A percentile compares a stretch with the other conserved stretches of the same genome.
These are phyloP conservation scores for Poeciliopsis gracilis DNA, from an alignment of 2,797 vertebrate genomes.

Conservation along the genomic window DNA sequence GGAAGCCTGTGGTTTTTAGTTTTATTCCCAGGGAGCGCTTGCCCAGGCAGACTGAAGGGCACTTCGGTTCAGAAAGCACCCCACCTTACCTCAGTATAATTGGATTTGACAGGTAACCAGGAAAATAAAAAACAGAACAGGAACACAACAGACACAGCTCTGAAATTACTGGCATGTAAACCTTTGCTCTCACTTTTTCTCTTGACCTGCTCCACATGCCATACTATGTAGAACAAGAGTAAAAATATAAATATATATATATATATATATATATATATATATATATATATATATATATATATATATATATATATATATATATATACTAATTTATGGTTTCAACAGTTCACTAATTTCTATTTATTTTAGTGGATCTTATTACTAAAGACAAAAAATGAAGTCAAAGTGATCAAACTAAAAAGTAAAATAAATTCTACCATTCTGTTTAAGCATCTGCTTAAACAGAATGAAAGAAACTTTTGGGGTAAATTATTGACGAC, in stretches of 20 bases:
- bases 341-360: constrained; percentile 9
- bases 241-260: constrained; percentile 9
- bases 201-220: constrained; percentile 35
- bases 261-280: too few relatives aligned
- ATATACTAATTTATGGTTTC: constrained; percentile 33
- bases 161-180: constrained; percentile 69
- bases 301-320: neutral
- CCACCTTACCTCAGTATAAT: constrained; percentile 64
- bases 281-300: too few relatives aligned
- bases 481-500: constrained; percentile 65
- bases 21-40: constrained; percentile 72
- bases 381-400: neutral
- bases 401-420: neutral
- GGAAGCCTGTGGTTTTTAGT: constrained; percentile 72
- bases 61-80: constrained; percentile 71
- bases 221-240: constrained; percentile 44
- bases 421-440: neutral
- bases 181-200: constrained; percentile 14
- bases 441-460: constrained; percentile 1
- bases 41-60: constrained; percentile 70
- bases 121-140: constrained; percentile 45
- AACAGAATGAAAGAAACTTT: constrained; percentile 27
- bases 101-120: constrained; percentile 74
- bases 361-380: neutral
- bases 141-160: constrained; percentile 59